These are phyloP conservation scores for Typhlichthys subterraneus DNA, from an alignment of 2,797 vertebrate species.

Conservation along the genomic window DNA sequence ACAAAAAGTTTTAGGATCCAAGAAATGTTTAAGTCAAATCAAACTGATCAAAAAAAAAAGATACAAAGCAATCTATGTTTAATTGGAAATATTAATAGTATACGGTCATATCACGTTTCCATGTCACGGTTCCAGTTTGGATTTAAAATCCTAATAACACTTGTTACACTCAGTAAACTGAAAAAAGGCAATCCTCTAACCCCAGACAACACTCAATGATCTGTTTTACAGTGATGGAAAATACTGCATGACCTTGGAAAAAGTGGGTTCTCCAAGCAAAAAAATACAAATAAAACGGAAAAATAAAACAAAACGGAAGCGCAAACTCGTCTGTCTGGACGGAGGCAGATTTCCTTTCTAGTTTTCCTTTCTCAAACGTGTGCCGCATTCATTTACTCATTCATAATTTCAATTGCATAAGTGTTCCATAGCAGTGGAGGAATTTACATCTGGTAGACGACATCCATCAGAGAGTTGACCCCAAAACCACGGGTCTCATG, in stretches of 20 bases:
- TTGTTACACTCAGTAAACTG: slow-evolving; percentile 69
- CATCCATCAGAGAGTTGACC: slow-evolving; percentile 39
- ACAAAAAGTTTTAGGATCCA: too few relatives aligned
- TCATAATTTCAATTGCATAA: slow-evolving; percentile 74
- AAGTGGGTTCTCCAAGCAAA: slow-evolving; percentile 46
- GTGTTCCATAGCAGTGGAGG: slow-evolving; percentile 63
- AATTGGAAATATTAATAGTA: slow-evolving; percentile 49
- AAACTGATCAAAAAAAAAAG: too few relatives aligned
- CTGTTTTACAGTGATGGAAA: slow-evolving; percentile 75
- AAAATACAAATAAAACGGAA: slow-evolving; percentile 41
- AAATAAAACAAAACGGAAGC: slow-evolving; percentile 60
- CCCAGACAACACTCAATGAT: slow-evolving; percentile 73
- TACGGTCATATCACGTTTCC: slow-evolving; percentile 59
- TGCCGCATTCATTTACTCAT: slow-evolving; percentile 68
- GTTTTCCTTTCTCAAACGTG: slow-evolving; percentile 59
- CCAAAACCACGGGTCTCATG: slow-evolving; percentile 20
- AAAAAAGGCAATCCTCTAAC: slow-evolving; percentile 51
- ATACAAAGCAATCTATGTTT: not conserved
- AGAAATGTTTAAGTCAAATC: too few relatives aligned
- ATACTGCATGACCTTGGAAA: slow-evolving; percentile 68
- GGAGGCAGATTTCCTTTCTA: slow-evolving; percentile 60
- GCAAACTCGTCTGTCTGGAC: slow-evolving; percentile 70
- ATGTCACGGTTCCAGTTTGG: slow-evolving; percentile 57
- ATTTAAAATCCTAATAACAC: slow-evolving; percentile 56
- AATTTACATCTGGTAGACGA: slow-evolving; percentile 72